These are phyloP conservation scores for Littorina saxatilis DNA, from an alignment of 1,140 invertebrate species.

Conservation along the genomic window DNA sequence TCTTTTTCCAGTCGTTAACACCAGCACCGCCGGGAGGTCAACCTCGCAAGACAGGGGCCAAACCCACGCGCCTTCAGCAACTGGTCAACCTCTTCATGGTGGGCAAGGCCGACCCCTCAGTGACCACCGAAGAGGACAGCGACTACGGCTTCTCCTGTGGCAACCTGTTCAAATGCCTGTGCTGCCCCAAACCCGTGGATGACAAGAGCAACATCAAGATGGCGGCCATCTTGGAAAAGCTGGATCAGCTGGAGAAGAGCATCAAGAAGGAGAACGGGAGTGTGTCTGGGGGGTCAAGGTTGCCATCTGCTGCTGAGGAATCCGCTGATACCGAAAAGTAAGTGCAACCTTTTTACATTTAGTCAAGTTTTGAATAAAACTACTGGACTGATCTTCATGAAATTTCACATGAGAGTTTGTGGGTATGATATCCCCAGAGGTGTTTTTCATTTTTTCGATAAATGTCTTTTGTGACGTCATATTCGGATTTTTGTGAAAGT, in stretches of 20 bases:
- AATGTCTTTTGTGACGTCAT: too few species aligned
- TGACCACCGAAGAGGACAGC: slow-evolving; percentile 47
- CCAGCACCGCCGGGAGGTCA: slow-evolving; percentile 21
- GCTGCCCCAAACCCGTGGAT: slow-evolving; percentile 57
- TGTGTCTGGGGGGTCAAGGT: slow-evolving; percentile 2
- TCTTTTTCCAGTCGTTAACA: background rate
- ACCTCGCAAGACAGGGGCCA: background rate
- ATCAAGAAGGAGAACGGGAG: background rate
- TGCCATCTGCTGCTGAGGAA: slow-evolving; percentile 32
- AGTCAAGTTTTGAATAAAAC: too few species aligned
- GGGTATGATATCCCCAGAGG: too few species aligned
- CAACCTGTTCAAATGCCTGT: slow-evolving; percentile 67
- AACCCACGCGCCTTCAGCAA: slow-evolving; percentile 28
- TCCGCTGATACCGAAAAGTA: slow-evolving; percentile 26
- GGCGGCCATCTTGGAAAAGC: slow-evolving; percentile 56
- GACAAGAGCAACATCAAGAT: slow-evolving; percentile 49
- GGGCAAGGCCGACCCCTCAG: background rate
- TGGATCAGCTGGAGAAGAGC: slow-evolving; percentile 56
- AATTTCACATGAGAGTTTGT: too few species aligned
- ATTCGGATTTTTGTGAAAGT: too few species aligned
- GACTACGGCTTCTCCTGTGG: slow-evolving; percentile 68
- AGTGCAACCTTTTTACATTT: background rate
- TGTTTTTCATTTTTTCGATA: too few species aligned
- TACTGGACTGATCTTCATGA: too few species aligned
- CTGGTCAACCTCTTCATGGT: slow-evolving; percentile 34